These are phyloP conservation scores for Pygoscelis adeliae DNA, from an alignment of 2,113 vertebrate species.

Conservation along the genomic window DNA sequence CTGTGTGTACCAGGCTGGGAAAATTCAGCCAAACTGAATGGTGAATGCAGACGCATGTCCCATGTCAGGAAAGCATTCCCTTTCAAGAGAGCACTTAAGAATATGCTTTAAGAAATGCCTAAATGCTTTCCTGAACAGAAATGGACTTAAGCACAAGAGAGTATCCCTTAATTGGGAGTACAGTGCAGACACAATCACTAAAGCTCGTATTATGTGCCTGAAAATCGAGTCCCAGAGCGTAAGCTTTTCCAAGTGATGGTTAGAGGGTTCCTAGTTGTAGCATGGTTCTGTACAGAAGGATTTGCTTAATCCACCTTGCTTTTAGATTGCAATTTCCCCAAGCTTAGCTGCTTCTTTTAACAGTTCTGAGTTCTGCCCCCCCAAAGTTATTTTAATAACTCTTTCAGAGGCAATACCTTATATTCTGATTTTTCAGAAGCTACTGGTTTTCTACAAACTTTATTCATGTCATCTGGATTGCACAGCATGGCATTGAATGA, in stretches of 20 bases:
- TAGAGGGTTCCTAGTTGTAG: slow-evolving; percentile 62
- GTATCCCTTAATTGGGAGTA: slow-evolving; percentile 48
- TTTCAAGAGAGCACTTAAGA: slow-evolving; percentile 26
- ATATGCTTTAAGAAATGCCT: slow-evolving; percentile 34
- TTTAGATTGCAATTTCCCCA: slow-evolving; percentile 69
- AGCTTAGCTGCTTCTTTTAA: slow-evolving; percentile 67
- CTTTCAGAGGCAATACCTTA: slow-evolving; percentile 40
- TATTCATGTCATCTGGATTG: background rate
- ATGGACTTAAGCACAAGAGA: slow-evolving; percentile 49
- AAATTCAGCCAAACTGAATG: background rate
- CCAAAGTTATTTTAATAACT: slow-evolving; percentile 48
- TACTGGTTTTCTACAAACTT: slow-evolving; percentile 9
- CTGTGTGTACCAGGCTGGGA: background rate
- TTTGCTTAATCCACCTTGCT: slow-evolving; percentile 70
- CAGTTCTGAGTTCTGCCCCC: slow-evolving; percentile 45
- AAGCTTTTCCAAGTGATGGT: slow-evolving; percentile 53
- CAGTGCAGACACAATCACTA: slow-evolving; percentile 50
- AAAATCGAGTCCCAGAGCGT: slow-evolving; percentile 55
- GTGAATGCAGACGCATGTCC: background rate
- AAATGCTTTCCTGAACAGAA: slow-evolving; percentile 61
- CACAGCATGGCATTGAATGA: background rate
- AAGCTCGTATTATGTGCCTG: slow-evolving; percentile 57
- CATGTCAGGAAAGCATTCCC: background rate
- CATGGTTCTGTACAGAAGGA: slow-evolving; percentile 67
- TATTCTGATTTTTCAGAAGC: slow-evolving; percentile 44